These are phyloP conservation scores for Apteryx owenii DNA, from an alignment of 2,113 vertebrate species.

Conservation along the genomic window DNA sequence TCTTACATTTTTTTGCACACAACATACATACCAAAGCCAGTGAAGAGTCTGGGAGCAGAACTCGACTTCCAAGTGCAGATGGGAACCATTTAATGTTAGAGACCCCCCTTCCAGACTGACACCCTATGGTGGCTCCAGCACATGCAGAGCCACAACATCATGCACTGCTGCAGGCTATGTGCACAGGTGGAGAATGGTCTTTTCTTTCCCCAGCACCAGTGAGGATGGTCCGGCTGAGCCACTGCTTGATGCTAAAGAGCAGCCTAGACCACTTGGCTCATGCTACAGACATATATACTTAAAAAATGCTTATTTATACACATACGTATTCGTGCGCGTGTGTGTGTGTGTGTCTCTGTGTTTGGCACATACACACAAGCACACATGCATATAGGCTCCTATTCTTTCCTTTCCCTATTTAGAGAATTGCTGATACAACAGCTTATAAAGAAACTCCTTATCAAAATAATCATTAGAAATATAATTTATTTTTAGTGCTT, in stretches of 20 bases:
- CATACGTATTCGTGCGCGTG: neutral
- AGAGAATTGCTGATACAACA: neutral
- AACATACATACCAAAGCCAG: neutral
- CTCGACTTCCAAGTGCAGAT: neutral
- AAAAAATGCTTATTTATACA: neutral
- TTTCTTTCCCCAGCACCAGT: rapidly evolving
- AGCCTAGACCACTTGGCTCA: neutral
- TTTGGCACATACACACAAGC: neutral
- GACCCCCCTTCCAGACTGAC: rapidly evolving
- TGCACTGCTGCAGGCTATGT: rapidly evolving
- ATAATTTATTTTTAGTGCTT: neutral
- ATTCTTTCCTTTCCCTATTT: neutral
- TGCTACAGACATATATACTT: neutral
- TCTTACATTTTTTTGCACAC: neutral
- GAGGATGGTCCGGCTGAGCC: rapidly evolving
- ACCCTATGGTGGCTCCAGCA: neutral
- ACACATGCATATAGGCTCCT: neutral
- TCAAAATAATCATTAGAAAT: neutral
- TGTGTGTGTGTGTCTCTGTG: neutral
- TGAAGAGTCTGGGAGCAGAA: neutral
- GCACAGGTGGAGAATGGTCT: rapidly evolving
- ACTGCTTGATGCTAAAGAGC: neutral
- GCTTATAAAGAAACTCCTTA: neutral
- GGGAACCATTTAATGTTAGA: neutral
- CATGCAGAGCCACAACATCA: neutral